A percentile compares a stretch with the other conserved stretches of the same genome.
Evolutionary conservation across 2,888 invertebrate species (phyloP).

Genomic region (Platypus cylindrus): DNA sequence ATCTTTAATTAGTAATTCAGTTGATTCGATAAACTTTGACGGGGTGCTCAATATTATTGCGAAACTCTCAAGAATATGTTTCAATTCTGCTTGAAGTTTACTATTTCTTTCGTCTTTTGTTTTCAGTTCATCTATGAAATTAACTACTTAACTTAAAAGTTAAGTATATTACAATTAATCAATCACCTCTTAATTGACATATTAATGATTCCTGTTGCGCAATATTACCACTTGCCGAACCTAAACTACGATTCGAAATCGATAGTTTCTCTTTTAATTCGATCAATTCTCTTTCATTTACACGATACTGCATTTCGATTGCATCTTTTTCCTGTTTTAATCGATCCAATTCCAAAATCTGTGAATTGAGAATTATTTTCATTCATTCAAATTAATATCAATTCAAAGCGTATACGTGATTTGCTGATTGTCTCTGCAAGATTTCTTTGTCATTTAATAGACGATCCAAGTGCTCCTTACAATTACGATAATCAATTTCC

Average conservation of each 20-base stretch:
- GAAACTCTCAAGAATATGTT: conserved; percentile 57
- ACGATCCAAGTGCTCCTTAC: conserved; percentile 53
- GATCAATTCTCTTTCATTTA: conserved; percentile 59
- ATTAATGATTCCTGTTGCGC: conserved; percentile 56
- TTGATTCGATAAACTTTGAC: conserved; percentile 60
- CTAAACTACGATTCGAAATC: conserved; percentile 50
- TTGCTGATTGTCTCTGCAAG: conserved; percentile 57
- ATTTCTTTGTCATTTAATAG: conserved; percentile 58
- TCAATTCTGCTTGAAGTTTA: conserved; percentile 52
- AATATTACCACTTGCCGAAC: conserved; percentile 53
- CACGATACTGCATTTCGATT: conserved; percentile 55
- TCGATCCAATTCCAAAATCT: conserved; percentile 28
- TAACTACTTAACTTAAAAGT: no score
- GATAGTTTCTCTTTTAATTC: conserved; percentile 54
- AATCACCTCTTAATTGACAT: conserved; percentile 51
- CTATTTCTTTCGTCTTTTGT: conserved; percentile 56
- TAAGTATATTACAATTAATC: no score
- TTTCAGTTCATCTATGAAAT: conserved; percentile 62
- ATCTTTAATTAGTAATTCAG: conserved; percentile 67
- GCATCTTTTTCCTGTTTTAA: conserved; percentile 67
- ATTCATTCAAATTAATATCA: conserved; percentile 2
- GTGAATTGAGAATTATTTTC: background rate
- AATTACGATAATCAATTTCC: conserved; percentile 53
- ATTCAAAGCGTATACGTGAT: conserved; percentile 45
- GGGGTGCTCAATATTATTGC: conserved; percentile 60